Conservation (phyloP, 2,888 invertebrate genomes). For the Bellardia bayeri region DNA sequence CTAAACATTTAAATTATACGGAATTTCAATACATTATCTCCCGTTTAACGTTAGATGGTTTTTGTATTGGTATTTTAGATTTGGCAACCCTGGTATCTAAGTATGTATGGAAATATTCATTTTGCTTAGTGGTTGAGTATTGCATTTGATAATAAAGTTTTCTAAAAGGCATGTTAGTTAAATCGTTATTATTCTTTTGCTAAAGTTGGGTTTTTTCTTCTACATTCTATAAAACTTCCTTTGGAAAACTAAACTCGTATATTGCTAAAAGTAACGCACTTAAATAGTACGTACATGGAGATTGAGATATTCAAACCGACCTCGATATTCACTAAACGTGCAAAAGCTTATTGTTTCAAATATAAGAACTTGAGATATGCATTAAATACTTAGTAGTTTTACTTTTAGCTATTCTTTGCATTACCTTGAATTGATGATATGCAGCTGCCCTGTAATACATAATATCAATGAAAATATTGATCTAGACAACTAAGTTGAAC, state of each 20-base stretch:
- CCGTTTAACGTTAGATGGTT: too few species aligned
- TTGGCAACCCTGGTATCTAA: constrained; percentile 35
- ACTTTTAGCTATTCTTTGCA: too few species aligned
- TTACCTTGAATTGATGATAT: too few species aligned
- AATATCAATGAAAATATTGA: too few species aligned
- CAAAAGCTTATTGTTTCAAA: too few species aligned
- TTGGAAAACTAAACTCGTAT: not conserved
- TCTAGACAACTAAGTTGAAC: too few species aligned
- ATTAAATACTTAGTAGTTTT: too few species aligned
- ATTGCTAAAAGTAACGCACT: not conserved
- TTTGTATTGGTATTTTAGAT: too few species aligned
- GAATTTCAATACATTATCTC: too few species aligned
- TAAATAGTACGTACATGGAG: not conserved
- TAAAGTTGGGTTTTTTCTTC: constrained; percentile 21
- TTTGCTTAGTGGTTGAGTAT: constrained; percentile 44
- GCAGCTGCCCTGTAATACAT: too few species aligned
- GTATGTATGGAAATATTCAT: constrained; percentile 38
- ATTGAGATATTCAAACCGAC: not conserved
- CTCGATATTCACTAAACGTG: not conserved
- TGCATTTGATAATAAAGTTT: constrained; percentile 46
- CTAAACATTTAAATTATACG: too few species aligned
- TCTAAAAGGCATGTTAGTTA: constrained; percentile 51
- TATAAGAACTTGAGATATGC: too few species aligned
- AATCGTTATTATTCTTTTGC: constrained; percentile 37
- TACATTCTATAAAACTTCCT: constrained; percentile 6